A percentile compares a stretch with the other conserved stretches of the same genome.
Conservation (phyloP, 2,113 vertebrate genomes). For the Cephalopterus ornatus region DNA sequence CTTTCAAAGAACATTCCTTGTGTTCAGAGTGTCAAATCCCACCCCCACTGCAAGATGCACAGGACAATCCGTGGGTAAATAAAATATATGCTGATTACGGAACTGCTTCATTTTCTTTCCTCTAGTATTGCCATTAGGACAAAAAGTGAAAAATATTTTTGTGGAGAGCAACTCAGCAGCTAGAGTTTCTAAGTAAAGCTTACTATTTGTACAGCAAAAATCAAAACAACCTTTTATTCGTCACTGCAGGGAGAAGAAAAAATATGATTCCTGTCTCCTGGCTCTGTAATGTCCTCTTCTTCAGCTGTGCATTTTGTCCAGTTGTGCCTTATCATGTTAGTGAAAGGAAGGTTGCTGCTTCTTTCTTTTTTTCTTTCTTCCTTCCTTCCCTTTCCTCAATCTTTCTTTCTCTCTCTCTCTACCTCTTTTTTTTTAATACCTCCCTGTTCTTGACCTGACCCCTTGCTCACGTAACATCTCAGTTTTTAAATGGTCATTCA, state of each 20-base stretch:
- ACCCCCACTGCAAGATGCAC: conserved; percentile 7
- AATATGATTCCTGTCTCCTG: conserved; percentile 64
- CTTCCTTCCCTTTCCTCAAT: neutral
- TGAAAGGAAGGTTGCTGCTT: conserved; percentile 32
- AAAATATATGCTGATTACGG: conserved; percentile 18
- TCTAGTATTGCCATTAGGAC: neutral
- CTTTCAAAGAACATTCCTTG: neutral
- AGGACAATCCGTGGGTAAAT: neutral
- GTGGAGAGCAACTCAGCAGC: conserved; percentile 1
- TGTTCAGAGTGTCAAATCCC: neutral
- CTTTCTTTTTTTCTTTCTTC: neutral
- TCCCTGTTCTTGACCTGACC: conserved; percentile 58
- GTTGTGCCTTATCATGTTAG: conserved; percentile 38
- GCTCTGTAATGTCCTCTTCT: conserved; percentile 47
- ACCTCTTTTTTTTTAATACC: neutral
- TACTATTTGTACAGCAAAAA: conserved; percentile 71
- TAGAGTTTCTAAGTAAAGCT: conserved; percentile 63
- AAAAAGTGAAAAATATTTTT: conserved; percentile 45
- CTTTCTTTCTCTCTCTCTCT: neutral
- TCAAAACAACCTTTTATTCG: conserved; percentile 73
- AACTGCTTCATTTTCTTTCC: neutral
- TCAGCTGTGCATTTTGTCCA: conserved; percentile 31
- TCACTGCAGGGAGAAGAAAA: conserved; percentile 70
- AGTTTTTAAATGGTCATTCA: conserved; percentile 66
- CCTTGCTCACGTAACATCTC: conserved; percentile 57